Evolutionary conservation across 2,113 vertebrate genomes (phyloP).

Genomic region (Carettochelys insculpta): DNA sequence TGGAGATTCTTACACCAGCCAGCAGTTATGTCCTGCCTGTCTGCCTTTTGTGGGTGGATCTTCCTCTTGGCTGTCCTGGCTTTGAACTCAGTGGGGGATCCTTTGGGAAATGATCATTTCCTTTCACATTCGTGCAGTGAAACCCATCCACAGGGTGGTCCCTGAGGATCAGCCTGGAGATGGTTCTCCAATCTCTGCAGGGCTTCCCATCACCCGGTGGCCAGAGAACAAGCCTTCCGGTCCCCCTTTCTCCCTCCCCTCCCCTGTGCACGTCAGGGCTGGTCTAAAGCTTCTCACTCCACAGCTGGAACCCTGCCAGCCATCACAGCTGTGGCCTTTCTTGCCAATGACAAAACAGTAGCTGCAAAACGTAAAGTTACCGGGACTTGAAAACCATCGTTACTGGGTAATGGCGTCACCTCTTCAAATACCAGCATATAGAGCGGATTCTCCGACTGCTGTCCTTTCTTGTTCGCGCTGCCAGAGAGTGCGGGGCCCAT

Average conservation of each 20-base stretch:
- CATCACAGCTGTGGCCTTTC: neutral
- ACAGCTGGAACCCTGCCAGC: neutral
- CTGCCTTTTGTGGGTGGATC: neutral
- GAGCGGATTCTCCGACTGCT: neutral
- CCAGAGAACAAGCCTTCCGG: too few relatives aligned
- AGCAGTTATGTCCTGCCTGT: neutral
- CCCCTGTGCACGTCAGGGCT: neutral
- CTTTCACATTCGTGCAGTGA: neutral
- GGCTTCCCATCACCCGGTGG: neutral
- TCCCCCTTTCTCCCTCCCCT: too few relatives aligned
- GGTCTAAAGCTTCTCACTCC: neutral
- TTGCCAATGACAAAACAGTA: neutral
- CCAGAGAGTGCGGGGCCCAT: neutral
- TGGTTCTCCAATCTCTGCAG: neutral
- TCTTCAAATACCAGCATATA: neutral
- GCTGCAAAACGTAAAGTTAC: neutral
- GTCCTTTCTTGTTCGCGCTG: neutral
- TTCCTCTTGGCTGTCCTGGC: neutral
- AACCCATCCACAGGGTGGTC: neutral
- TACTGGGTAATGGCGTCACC: neutral
- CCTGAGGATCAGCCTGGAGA: neutral
- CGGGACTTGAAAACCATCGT: neutral
- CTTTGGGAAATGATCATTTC: neutral
- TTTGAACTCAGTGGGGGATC: neutral
- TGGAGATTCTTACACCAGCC: neutral